A percentile compares a stretch with the other conserved stretches of the same genome.
Conservation (phyloP, 2,888 invertebrate genomes). For the Plagodis dolabraria region DNA sequence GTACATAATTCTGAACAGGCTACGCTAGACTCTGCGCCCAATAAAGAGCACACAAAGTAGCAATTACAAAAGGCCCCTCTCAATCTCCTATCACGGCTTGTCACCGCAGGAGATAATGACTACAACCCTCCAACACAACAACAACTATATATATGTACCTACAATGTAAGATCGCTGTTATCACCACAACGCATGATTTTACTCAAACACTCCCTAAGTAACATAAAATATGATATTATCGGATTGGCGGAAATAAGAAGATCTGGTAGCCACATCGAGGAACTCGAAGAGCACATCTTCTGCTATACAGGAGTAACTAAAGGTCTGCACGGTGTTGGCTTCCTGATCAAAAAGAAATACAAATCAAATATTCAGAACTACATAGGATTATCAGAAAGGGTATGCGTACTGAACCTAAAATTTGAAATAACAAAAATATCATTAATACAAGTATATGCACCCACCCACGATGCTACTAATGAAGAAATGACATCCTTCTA, state of each 20-base stretch:
- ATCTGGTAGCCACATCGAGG: conserved; percentile 1
- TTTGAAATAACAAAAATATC: conserved; percentile 5
- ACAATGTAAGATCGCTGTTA: conserved; percentile 3
- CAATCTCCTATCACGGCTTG: neutral
- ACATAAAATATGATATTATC: neutral
- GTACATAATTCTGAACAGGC: neutral
- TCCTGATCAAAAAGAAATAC: neutral
- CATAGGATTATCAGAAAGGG: conserved; percentile 25
- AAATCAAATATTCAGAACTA: conserved; percentile 11
- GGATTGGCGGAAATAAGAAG: conserved; percentile 2
- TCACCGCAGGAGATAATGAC: neutral
- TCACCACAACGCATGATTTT: neutral
- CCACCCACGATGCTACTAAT: conserved; percentile 11
- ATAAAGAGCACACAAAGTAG: neutral
- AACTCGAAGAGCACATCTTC: neutral
- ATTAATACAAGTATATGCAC: conserved; percentile 26
- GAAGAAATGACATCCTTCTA: conserved; percentile 22
- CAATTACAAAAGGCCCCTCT: neutral
- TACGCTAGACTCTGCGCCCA: neutral
- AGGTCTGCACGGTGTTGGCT: conserved; percentile 1
- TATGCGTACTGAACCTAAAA: conserved; percentile 15
- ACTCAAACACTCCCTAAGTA: neutral
- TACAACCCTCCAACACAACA: conserved; percentile 1
- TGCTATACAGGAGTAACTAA: conserved; percentile 1
- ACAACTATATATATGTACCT: conserved; percentile 1